A percentile compares a stretch with the other conserved stretches of the same genome.
Conservation (phyloP, 2,888 invertebrate genomes). For the Rhodophaea formosa region DNA sequence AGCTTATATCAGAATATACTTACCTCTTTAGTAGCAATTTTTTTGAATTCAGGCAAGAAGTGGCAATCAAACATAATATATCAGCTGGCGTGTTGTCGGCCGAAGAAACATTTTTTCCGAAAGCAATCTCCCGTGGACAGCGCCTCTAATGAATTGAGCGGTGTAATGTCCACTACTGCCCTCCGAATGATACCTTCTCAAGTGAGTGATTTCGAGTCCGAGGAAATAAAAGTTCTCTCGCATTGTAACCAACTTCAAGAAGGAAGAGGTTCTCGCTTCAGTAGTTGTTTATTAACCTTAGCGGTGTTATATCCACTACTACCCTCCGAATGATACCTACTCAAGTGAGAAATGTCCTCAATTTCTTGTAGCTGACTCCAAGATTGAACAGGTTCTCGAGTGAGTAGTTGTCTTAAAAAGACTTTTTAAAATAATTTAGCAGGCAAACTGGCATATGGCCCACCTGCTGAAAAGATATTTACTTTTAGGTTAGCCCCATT, state of each 20-base stretch:
- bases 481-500: too few relatives aligned
- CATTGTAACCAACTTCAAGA: not conserved
- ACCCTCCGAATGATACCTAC: not conserved
- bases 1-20: too few relatives aligned
- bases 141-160: slow-evolving; percentile 11
- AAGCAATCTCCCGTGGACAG: slow-evolving; percentile 15
- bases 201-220: too few relatives aligned
- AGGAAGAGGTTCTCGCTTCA: not conserved
- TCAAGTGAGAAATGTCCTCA: too few relatives aligned
- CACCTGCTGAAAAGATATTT: too few relatives aligned
- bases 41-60: not conserved
- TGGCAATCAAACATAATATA: not conserved
- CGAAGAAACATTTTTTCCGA: slow-evolving; percentile 19
- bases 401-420: too few relatives aligned
- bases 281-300: not conserved
- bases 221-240: too few relatives aligned
- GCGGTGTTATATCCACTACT: slow-evolving; percentile 10
- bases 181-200: not conserved
- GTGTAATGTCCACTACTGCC: slow-evolving; percentile 13
- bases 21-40: too few relatives aligned
- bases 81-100: not conserved
- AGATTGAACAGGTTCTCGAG: not conserved
- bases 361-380: not conserved
- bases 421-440: too few relatives aligned
- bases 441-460: too few relatives aligned